These are phyloP conservation scores for Tylochromis polylepis DNA, from an alignment of 2,113 vertebrate species.

Conservation along the genomic window DNA sequence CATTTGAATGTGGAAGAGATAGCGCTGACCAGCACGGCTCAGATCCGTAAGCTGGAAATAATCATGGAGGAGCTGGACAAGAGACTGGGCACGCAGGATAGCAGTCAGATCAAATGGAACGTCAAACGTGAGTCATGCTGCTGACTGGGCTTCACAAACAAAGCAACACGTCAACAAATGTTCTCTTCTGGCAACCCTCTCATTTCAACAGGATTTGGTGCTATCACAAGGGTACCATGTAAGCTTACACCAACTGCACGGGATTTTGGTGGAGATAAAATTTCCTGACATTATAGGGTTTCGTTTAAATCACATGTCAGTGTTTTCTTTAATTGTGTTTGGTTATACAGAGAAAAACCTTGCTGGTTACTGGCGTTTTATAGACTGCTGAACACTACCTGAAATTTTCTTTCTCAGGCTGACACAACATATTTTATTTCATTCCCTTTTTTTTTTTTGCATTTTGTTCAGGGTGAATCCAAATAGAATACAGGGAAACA, in stretches of 20 bases:
- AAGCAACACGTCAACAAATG: constrained; percentile 47
- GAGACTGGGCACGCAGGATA: constrained; percentile 68
- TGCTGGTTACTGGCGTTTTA: not conserved
- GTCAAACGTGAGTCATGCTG: constrained; percentile 77
- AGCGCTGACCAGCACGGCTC: constrained; percentile 72
- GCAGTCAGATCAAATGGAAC: constrained; percentile 77
- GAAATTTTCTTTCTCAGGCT: not conserved
- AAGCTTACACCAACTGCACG: constrained; percentile 28
- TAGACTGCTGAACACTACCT: not conserved
- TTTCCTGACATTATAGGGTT: not conserved
- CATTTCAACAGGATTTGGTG: constrained; percentile 21
- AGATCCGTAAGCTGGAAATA: constrained; percentile 79
- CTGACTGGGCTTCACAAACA: not conserved
- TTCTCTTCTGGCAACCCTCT: constrained; percentile 13
- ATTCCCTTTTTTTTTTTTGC: not conserved
- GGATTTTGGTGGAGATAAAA: constrained; percentile 8
- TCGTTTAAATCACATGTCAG: not conserved
- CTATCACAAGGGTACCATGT: constrained; percentile 6
- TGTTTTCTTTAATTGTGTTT: not conserved
- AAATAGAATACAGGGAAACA: not conserved
- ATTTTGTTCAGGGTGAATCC: not conserved
- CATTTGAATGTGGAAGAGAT: constrained; percentile 82
- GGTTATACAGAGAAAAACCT: not conserved
- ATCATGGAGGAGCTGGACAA: constrained; percentile 74
- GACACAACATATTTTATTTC: not conserved